phyloP scores from a whole-genome alignment of 2,888 invertebrate genomes.

The Ommatoiulus sabulosus region DNA sequence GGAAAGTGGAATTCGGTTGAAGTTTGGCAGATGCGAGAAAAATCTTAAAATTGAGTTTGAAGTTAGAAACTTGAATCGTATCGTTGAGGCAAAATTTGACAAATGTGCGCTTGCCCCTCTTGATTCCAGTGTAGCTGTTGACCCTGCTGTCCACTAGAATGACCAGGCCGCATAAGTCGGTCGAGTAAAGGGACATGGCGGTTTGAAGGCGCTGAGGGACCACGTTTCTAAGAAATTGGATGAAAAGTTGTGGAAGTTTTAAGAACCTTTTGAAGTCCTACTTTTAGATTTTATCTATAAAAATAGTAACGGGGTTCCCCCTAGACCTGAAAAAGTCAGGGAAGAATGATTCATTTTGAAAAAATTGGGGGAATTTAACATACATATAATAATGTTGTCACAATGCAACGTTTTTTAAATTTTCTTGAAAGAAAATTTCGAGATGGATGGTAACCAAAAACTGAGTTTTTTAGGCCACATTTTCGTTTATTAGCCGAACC shows the following conservation, averaged over 20 bases:
- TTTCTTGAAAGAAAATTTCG: too few species aligned
- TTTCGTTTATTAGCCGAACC: too few species aligned
- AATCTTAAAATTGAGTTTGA: slow-evolving; percentile 70
- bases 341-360: too few species aligned
- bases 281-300: too few species aligned
- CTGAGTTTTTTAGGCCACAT: too few species aligned
- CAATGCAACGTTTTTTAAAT: too few species aligned
- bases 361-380: too few species aligned
- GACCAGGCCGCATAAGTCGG: slow-evolving; percentile 88
- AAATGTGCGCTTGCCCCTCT: slow-evolving; percentile 70
- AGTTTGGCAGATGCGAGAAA: slow-evolving; percentile 78
- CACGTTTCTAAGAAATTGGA: slow-evolving; percentile 5
- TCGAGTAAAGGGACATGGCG: slow-evolving; percentile 92
- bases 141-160: slow-evolving; percentile 79
- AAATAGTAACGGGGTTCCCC: too few species aligned
- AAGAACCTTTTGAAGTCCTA: neutral
- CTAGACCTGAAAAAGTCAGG: too few species aligned
- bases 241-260: neutral
- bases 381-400: too few species aligned
- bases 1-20: slow-evolving; percentile 97
- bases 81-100: neutral
- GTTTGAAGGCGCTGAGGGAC: slow-evolving; percentile 89
- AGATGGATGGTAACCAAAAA: too few species aligned
- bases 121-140: slow-evolving; percentile 75
- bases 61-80: neutral